phyloP scores from a whole-genome alignment of 2,888 invertebrate genomes.

The Apamea crenata region DNA sequence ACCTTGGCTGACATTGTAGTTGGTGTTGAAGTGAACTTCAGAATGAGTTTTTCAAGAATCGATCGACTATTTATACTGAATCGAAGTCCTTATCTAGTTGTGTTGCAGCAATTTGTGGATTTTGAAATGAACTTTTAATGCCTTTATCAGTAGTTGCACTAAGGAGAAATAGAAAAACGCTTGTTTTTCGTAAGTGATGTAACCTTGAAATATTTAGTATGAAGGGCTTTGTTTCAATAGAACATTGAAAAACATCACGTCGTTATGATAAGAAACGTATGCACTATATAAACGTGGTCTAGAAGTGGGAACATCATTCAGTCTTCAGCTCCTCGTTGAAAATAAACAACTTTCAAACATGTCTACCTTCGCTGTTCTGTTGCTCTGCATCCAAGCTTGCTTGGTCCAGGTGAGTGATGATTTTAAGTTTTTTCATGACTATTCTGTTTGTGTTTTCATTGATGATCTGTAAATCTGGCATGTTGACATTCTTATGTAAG shows the following conservation, averaged over 20 bases:
- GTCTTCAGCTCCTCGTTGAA: not conserved
- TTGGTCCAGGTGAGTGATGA: constrained; percentile 16
- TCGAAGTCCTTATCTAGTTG: not conserved
- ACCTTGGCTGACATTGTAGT: too few relatives aligned
- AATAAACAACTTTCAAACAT: not conserved
- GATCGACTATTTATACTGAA: not conserved
- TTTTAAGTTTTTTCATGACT: too few relatives aligned
- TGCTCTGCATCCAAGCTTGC: constrained; percentile 9
- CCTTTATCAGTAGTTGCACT: constrained; percentile 21
- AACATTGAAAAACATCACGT: not conserved
- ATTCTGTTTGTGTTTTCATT: not conserved
- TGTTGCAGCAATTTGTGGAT: constrained; percentile 11
- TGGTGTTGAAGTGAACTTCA: too few relatives aligned
- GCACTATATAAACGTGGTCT: not conserved
- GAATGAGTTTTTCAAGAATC: too few relatives aligned
- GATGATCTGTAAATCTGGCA: not conserved
- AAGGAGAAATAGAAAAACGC: constrained; percentile 5
- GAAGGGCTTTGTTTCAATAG: not conserved
- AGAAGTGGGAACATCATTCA: not conserved
- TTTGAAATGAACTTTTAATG: not conserved
- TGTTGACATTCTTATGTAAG: too few relatives aligned
- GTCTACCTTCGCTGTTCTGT: constrained; percentile 13
- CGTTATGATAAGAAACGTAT: not conserved
- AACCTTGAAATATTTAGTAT: too few relatives aligned
- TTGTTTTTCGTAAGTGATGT: not conserved